Base-by-base conservation (phyloP, 2,888 invertebrate species). In the Drosophila suboccidentalis region DNA sequence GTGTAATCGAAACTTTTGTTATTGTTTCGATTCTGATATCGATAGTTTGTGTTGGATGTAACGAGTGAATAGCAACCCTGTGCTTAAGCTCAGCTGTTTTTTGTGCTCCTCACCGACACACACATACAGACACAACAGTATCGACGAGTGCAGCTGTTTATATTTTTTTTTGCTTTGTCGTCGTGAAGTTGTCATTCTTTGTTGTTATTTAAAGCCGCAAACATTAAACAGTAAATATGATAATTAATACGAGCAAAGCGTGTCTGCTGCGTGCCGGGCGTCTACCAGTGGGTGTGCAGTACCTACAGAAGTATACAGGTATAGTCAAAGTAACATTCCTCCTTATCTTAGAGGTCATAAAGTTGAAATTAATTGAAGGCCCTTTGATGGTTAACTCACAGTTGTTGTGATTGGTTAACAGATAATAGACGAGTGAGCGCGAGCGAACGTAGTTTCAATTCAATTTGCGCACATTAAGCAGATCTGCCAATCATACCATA, bases 291-390 rank as follows among this genome's bases (percentile, higher is more conserved):
- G 57, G 66, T 15, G 36, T 77, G 11, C 76, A 68, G n/a, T 63
- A 49, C 13, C 11, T 72, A 6, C 71, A 75, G 38, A 74, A 78
- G 13, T 67, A 50, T 22, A 26, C 75, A 75, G 80, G 75, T 81
- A 68, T 59, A n/a, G 43, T 57, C 11, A 0, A 15, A 6, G 2
- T 17, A 26, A 50, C 4, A 26, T 15, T 26, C n/a, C 4, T 26
- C 15, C 3, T 13, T 17, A 10, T 51, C 13, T 43, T 70, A 39
- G 57, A 82, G 82, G 82, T 82, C 77, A 80, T 19, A 36, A 32
- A 67, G 83, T 68, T 66, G 49, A 81, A 75, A 80, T 71, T 51
- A 51, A 80, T 81, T 77, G 50, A 80, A 53, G 43, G 41, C 10
- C 36, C 19, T 62, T 44, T 51, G 4, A 44, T 15, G 26, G 32